phyloP scores from a whole-genome alignment of 2,797 vertebrate genomes.

The Babyrousa celebensis region DNA sequence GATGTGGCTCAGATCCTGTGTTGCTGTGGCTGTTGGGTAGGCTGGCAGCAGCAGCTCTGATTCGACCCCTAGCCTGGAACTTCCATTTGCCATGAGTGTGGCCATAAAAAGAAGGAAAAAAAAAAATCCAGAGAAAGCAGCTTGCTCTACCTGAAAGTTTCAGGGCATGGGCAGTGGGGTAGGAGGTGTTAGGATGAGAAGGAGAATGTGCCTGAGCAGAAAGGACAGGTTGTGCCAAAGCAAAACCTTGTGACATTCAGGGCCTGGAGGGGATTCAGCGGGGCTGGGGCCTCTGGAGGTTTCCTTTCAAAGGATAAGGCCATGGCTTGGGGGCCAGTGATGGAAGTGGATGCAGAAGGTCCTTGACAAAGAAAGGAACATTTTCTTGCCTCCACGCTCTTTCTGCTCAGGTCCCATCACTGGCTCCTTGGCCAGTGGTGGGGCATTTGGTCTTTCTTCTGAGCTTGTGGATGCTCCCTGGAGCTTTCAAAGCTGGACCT shows the following conservation, averaged over 20 bases:
- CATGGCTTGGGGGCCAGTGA: accelerated
- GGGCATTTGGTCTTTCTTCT: neutral
- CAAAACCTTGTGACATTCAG: neutral
- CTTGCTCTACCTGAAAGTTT: neutral
- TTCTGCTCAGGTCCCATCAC: accelerated
- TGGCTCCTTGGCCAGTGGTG: accelerated
- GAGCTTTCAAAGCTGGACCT: neutral
- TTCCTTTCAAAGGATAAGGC: neutral
- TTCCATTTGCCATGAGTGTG: too few relatives aligned
- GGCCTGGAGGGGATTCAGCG: accelerated
- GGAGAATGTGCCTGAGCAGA: neutral
- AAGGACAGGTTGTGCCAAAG: too few relatives aligned
- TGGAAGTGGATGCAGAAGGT: neutral
- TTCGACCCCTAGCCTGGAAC: too few relatives aligned
- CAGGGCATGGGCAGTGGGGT: accelerated
- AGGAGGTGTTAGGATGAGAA: too few relatives aligned
- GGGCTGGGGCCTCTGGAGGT: neutral
- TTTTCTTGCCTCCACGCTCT: neutral
- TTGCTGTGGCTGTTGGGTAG: too few relatives aligned
- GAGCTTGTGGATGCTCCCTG: neutral
- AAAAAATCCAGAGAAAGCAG: neutral
- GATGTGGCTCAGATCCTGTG: too few relatives aligned
- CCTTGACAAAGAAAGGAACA: neutral
- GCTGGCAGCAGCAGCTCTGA: too few relatives aligned
- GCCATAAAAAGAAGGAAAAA: too few relatives aligned